phyloP scores from a whole-genome alignment of 2,113 vertebrate genomes.

The Oreochromis aureus region DNA sequence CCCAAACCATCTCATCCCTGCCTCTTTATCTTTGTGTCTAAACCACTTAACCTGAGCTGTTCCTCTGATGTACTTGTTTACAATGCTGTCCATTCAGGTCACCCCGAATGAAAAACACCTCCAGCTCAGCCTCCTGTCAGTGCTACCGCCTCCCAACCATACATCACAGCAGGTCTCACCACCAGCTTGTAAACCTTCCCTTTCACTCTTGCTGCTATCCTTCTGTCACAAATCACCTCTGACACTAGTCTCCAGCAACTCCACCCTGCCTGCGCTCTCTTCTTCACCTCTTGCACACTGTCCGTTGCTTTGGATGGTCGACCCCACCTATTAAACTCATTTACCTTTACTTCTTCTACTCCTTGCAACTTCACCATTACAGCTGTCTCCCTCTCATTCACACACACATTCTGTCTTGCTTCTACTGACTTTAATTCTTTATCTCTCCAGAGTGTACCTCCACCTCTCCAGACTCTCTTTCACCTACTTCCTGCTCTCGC shows the following conservation, averaged over 20 bases:
- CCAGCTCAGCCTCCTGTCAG: neutral
- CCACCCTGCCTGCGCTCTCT: neutral
- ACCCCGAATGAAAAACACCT: neutral
- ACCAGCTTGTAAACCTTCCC: neutral
- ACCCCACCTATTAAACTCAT: neutral
- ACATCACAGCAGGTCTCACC: neutral
- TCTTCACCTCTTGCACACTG: neutral
- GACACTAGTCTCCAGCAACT: neutral
- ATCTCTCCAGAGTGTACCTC: neutral
- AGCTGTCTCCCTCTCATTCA: fast-evolving
- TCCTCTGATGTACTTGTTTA: neutral
- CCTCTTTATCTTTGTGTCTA: neutral
- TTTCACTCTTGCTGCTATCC: neutral
- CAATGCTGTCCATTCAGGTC: neutral
- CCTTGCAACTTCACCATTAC: neutral
- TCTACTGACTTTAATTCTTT: neutral
- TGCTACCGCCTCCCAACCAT: neutral
- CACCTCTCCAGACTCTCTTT: neutral
- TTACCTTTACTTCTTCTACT: neutral
- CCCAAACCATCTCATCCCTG: neutral
- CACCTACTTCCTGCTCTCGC: neutral
- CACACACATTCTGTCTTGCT: neutral
- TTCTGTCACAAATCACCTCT: neutral
- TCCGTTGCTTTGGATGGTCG: neutral
- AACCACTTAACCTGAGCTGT: neutral